phyloP scores from a whole-genome alignment of 2,113 vertebrate genomes.

The Mus musculus region GRCm39 chr19:21419001-21419500 shows the following conservation, averaged over 20 bases:
- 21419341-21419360: neutral
- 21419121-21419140: no score
- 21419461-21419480: neutral
- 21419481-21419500: neutral
- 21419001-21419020: no score
- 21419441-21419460: neutral
- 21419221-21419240: neutral
- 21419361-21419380: neutral
- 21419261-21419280: neutral
- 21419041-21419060: no score
- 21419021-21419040: no score
- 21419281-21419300: neutral
- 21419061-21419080: no score
- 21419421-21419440: neutral
- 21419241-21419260: neutral
- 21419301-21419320: neutral
- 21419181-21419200: neutral
- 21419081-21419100: no score
- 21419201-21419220: neutral
- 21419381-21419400: neutral
- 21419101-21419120: no score
- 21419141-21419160: no score
- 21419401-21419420: neutral
- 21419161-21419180: no score
- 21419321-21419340: neutral